These are phyloP conservation scores for Halichondria panicea DNA, from an alignment of 37 sponge, comb jelly and placozoan genomes.

Conservation along the genomic window DNA sequence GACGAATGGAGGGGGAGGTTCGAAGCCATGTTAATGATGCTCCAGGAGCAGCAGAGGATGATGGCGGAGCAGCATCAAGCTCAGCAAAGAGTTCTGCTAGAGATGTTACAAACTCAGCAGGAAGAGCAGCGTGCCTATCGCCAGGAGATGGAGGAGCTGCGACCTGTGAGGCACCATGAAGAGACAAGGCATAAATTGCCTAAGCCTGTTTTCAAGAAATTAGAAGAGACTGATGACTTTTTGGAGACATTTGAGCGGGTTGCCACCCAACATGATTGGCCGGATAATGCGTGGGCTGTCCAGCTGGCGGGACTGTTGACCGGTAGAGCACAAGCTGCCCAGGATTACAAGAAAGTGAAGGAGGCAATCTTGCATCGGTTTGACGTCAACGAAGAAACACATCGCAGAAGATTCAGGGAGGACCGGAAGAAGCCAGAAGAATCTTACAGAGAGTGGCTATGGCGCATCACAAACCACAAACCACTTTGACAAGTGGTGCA, in stretches of 20 bases:
- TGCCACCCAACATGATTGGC: neutral
- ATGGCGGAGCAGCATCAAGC: too few species aligned
- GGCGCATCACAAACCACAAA: neutral
- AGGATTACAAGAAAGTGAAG: slow-evolving; percentile 22
- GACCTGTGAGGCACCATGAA: too few species aligned
- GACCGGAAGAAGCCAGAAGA: slow-evolving; percentile 6
- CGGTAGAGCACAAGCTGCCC: neutral
- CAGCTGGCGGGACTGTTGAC: slow-evolving; percentile 9
- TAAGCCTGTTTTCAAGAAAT: slow-evolving; percentile 13
- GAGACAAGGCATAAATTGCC: neutral
- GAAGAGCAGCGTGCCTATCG: too few species aligned
- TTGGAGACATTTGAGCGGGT: slow-evolving; percentile 27
- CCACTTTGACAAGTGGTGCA: slow-evolving; percentile 11
- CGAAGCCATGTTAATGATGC: too few species aligned
- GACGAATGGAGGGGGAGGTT: too few species aligned
- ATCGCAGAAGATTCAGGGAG: slow-evolving; percentile 9
- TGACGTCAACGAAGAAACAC: slow-evolving; percentile 32
- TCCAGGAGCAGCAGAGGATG: too few species aligned
- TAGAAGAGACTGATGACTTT: slow-evolving; percentile 2
- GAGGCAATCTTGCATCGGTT: slow-evolving; percentile 23
- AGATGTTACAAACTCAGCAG: too few species aligned
- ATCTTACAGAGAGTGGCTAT: neutral
- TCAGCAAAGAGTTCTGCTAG: too few species aligned
- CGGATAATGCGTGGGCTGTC: neutral
- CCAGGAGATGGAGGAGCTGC: too few species aligned